Evolutionary conservation across 2,888 invertebrate species (phyloP), one percentile per base, ranked within the genome.

Genomic region (Orthosia gracilis): DNA sequence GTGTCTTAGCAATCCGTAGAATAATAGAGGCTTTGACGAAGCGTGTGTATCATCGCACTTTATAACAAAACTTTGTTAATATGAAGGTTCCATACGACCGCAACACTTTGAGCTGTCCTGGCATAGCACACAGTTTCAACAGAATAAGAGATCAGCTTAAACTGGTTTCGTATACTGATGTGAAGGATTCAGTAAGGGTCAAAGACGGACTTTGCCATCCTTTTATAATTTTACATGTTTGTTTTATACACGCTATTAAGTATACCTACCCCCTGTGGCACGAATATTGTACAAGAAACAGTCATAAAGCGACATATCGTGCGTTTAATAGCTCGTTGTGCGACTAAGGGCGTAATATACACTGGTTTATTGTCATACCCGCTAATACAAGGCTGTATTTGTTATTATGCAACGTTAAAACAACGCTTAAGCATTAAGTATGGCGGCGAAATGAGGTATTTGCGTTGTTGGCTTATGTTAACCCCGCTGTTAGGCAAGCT

Each of bases 301-400:
- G 74, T 81, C 82, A 86, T 88, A 89, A 89, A 85, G 68, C 66
- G 77, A 78, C 81, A 84, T 82, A 73, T 80, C 84, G 83, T 86
- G 85, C 69, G 82, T 83, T 85, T 88, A 84, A 86, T 82, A 70
- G 79, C 72, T 80, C 80, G 74, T 79, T 79, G 76, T 76, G 69
- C 66, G 72, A 59, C 58, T 73, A 59, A 79, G 55, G 84, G 72
- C 73, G 77, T 78, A 75, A 79, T 84, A 78, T 70, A 31, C 63
- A 57, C 50, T 55, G 78, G 72, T 81, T 84, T 84, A 82, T 76
- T 81, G 76, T 76, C 76, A 80, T 76, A 76, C 61, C 11, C 50
- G 82, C 73, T 84, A 78, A 85, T 85, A 75, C 73, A 70, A 70
- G 50, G 69, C 55, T 84, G 67, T 79, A 61, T 79, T 86, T 73